Conservation (phyloP, 2,888 invertebrate genomes). For the Listrodromus nycthemerus region DNA sequence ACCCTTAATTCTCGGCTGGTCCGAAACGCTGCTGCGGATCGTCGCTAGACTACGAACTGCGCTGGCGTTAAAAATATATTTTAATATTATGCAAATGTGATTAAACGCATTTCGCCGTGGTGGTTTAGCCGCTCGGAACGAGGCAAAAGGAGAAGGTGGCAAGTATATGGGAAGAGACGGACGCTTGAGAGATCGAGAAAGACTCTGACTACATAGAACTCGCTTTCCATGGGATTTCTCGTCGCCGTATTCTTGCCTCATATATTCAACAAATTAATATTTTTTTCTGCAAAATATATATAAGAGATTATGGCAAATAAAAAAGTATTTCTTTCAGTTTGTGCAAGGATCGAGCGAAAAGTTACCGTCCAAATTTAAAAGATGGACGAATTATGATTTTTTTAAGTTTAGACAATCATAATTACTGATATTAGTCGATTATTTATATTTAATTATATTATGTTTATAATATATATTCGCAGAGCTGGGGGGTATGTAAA, state of each 20-base stretch:
- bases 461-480: too few relatives aligned
- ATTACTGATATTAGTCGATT: too few relatives aligned
- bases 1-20: constrained; percentile 73
- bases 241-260: neutral
- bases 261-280: neutral
- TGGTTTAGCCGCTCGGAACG: constrained; percentile 28
- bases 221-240: neutral
- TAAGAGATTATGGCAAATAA: neutral
- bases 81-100: constrained; percentile 82
- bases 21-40: constrained; percentile 54
- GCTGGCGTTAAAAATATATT: constrained; percentile 78
- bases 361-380: too few relatives aligned
- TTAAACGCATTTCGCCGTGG: constrained; percentile 72
- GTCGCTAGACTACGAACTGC: constrained; percentile 40
- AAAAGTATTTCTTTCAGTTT: neutral
- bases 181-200: constrained; percentile 5
- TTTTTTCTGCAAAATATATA: neutral
- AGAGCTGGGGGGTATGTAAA: too few relatives aligned
- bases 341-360: too few relatives aligned
- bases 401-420: too few relatives aligned
- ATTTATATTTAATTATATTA: too few relatives aligned
- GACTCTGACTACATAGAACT: neutral
- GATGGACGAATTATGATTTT: too few relatives aligned
- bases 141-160: constrained; percentile 3
- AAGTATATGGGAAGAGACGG: neutral